Percentiles rank a stretch among this genome's conserved stretches.
These are phyloP conservation scores for Drosophila rubida DNA, from an alignment of 2,888 invertebrate genomes.

Conservation along the genomic window DNA sequence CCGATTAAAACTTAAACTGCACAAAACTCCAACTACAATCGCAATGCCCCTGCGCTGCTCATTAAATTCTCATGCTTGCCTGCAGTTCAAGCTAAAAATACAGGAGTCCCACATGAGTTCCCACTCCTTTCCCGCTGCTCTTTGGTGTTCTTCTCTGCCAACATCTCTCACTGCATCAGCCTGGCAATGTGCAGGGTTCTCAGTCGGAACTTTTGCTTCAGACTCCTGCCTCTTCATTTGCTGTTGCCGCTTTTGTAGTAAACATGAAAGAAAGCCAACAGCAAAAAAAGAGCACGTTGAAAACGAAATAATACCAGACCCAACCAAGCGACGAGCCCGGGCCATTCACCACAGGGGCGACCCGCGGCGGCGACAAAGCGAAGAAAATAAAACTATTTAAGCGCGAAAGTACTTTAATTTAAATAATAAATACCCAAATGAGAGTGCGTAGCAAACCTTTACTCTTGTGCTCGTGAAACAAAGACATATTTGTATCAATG, in stretches of 20 bases:
- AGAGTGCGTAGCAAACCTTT: not conserved
- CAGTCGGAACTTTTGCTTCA: constrained; percentile 15
- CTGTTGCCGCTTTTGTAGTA: constrained; percentile 49
- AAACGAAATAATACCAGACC: constrained; percentile 21
- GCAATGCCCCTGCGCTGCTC: constrained; percentile 41
- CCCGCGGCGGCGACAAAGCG: constrained; percentile 35
- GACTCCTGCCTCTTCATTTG: constrained; percentile 50
- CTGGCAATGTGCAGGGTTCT: constrained; percentile 38
- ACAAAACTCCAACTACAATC: constrained; percentile 18
- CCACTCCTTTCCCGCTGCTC: too few relatives aligned
- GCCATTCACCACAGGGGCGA: constrained; percentile 23
- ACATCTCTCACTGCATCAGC: not conserved
- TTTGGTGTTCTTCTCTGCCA: not conserved
- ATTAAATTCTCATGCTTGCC: constrained; percentile 77
- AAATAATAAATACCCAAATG: constrained; percentile 16
- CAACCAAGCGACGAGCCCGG: constrained; percentile 29
- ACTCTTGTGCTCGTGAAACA: not conserved
- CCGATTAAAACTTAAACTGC: constrained; percentile 31
- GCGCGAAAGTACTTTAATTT: constrained; percentile 36
- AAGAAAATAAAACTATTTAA: constrained; percentile 58
- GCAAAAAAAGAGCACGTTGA: constrained; percentile 6
- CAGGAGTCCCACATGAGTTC: constrained; percentile 27
- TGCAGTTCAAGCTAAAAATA: constrained; percentile 60
- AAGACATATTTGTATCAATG: not conserved
- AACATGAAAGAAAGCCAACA: constrained; percentile 50